Conservation (phyloP, 2,113 vertebrate species). For the Prochilodus magdalenae region DNA sequence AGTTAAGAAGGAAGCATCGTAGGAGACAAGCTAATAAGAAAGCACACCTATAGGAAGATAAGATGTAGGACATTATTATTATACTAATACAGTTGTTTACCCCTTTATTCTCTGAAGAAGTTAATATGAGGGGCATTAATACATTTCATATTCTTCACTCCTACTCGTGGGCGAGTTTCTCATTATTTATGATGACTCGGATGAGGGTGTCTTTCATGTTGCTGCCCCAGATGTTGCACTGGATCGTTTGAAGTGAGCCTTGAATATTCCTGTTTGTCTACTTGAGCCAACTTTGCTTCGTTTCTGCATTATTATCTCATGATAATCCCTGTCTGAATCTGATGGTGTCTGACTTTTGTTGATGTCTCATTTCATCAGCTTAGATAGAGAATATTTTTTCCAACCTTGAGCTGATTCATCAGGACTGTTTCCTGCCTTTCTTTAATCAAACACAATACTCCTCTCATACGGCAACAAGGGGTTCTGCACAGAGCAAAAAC, state of each 20-base stretch:
- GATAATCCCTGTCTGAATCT: background rate
- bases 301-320: background rate
- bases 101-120: too few species aligned
- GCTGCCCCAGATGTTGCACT: background rate
- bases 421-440: background rate
- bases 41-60: background rate
- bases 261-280: background rate
- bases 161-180: background rate
- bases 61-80: too few species aligned
- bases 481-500: background rate
- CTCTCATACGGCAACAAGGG: background rate
- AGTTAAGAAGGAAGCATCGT: background rate
- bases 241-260: constrained; percentile 1
- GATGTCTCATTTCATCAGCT: constrained; percentile 19
- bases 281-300: background rate
- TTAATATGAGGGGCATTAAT: background rate
- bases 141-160: constrained; percentile 9
- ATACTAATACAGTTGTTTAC: background rate
- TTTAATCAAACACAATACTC: background rate
- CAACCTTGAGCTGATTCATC: background rate
- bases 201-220: background rate
- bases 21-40: background rate
- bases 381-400: background rate
- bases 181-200: constrained; percentile 5
- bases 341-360: constrained; percentile 1